These are phyloP conservation scores for Mallateleia sp. DNA, from an alignment of 2,888 invertebrate species.

Conservation along the genomic window DNA sequence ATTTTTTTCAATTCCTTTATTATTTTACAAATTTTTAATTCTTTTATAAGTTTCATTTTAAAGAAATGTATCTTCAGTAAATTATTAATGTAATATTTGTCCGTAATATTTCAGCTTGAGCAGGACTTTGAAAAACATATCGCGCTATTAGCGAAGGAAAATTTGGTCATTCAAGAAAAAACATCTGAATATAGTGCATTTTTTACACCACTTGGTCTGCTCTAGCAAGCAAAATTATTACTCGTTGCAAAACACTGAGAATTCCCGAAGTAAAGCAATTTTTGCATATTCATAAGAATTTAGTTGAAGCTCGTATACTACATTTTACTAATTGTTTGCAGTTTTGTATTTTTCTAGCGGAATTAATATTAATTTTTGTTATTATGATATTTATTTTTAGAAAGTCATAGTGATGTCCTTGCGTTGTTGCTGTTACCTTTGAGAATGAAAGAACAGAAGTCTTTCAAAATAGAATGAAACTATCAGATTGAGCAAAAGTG, in stretches of 20 bases:
- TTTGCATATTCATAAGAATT: background rate
- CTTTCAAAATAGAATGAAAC: background rate
- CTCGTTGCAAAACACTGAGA: background rate
- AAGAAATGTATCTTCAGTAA: too few species aligned
- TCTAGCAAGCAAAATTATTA: background rate
- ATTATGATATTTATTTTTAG: background rate
- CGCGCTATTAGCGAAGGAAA: background rate
- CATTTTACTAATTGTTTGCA: background rate
- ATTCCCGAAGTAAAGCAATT: background rate
- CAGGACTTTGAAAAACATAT: slow-evolving; percentile 36
- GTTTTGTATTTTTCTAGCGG: background rate
- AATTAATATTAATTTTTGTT: background rate
- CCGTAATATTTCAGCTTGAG: too few species aligned
- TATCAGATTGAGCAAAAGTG: background rate
- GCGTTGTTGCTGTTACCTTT: background rate
- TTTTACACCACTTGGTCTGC: background rate
- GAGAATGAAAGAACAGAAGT: background rate
- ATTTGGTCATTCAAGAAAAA: background rate
- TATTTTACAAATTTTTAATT: too few species aligned
- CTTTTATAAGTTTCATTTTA: too few species aligned
- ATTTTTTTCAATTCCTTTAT: too few species aligned
- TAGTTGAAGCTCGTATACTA: background rate
- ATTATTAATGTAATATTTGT: background rate
- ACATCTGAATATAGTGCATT: background rate
- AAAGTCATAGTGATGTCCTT: background rate